Conservation (phyloP, 2,797 vertebrate genomes). For the Huso huso region DNA sequence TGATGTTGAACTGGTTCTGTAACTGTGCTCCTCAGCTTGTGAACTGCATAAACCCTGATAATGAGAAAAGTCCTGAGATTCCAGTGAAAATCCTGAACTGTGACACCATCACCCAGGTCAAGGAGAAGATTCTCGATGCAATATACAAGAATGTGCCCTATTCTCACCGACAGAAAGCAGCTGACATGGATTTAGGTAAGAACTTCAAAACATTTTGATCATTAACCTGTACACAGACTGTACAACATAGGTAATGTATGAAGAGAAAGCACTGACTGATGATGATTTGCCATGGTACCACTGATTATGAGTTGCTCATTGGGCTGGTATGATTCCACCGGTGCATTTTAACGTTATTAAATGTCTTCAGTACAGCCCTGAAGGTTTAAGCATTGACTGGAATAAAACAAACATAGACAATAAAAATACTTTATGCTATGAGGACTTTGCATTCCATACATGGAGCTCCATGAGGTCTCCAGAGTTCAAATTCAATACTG, state of each 20-base stretch:
- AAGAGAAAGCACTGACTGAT: too few relatives aligned
- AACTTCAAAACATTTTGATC: background rate
- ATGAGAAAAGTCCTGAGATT: constrained; percentile 85
- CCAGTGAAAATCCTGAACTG: constrained; percentile 93
- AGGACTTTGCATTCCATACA: constrained; percentile 17
- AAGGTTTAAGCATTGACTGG: background rate
- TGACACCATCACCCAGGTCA: constrained; percentile 93
- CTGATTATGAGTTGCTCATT: too few relatives aligned
- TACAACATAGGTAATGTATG: too few relatives aligned
- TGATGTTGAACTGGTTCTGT: background rate
- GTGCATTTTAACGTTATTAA: background rate
- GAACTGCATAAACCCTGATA: constrained; percentile 92
- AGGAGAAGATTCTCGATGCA: constrained; percentile 95
- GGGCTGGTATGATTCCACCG: too few relatives aligned
- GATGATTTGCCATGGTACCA: too few relatives aligned
- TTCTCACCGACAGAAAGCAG: constrained; percentile 87
- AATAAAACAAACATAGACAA: constrained; percentile 8
- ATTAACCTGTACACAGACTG: too few relatives aligned
- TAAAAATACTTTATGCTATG: background rate
- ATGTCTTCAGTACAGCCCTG: background rate
- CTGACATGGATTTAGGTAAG: constrained; percentile 93
- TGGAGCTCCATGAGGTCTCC: background rate
- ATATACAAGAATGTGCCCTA: constrained; percentile 96
- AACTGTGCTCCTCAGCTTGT: constrained; percentile 61
- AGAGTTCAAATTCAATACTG: constrained; percentile 54